Base-by-base conservation (phyloP, 2,888 invertebrate genomes). In the Rhimphoctona megacephalus region DNA sequence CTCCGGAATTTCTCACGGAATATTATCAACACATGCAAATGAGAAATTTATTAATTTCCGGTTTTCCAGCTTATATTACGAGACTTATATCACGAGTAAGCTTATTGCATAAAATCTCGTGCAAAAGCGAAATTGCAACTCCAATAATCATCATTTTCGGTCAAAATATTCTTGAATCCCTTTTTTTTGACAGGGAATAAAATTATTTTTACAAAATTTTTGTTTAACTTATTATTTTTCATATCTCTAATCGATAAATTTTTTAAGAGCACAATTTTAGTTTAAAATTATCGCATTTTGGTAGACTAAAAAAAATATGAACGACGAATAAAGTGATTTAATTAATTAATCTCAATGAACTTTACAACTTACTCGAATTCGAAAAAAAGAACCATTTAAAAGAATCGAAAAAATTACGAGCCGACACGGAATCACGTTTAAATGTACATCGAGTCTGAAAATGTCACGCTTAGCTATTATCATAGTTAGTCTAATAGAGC, bases 401-500 rank as follows among this genome's bases (percentile, higher is more conserved):
- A 30, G 14, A 0, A 19, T 14, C 61, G 25, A 67, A 67, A 39
- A 39, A 39, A 39, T 1, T 39, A 17, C 8, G 39, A 36, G 1
- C 39, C 19, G 67, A 67, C n/a, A 22, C 67, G 33, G 43, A 66
- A 79, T 17, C 64, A 72, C 43, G 49, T 30, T 73, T 49, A 22
- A 43, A 72, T 72, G 25, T 67, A 54, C 70, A 52, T 52, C 70
- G 70, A 57, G 57, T 85, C 54, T 52, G 70, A 79, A 79, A 79
- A 70, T 86, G 85, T 86, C 79, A 83, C 80, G 83, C 54, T 66
- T 86, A 70, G 80, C 74, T 80, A 83, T 86, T 86, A 86, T 79
- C 78, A 72, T 72, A 46, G 83, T 76, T 80, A 57, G 66, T 83
- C 85, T 86, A 86, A 86, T 83, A 77, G 76, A 85, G 70, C 72